Percentiles rank a stretch among this genome's conserved stretches.
phyloP scores from a whole-genome alignment of 2,797 vertebrate genomes.

The Botia almorhae region DNA sequence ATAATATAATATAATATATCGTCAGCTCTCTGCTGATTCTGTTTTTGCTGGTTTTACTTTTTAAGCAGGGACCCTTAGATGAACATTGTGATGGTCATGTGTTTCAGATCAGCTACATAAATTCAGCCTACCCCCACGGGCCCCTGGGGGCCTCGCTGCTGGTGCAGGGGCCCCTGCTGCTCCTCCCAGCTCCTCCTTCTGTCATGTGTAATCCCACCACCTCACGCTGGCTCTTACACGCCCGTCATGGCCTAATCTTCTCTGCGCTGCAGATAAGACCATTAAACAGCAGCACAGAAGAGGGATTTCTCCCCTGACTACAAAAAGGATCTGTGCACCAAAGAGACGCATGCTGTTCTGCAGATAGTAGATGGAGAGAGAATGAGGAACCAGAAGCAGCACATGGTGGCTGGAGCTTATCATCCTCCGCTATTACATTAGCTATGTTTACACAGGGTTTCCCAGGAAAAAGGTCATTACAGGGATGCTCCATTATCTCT shows the following conservation, averaged over 20 bases:
- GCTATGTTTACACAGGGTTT: slow-evolving; percentile 71
- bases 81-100: not conserved
- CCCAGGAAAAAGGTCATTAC: slow-evolving; percentile 69
- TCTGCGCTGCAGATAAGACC: slow-evolving; percentile 67
- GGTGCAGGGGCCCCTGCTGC: slow-evolving; percentile 5
- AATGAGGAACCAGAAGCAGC: slow-evolving; percentile 33
- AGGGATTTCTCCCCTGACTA: slow-evolving; percentile 71
- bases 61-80: not conserved
- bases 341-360: slow-evolving; percentile 48
- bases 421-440: slow-evolving; percentile 69
- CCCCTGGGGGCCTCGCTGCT: slow-evolving; percentile 12
- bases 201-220: slow-evolving; percentile 53
- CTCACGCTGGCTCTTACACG: slow-evolving; percentile 55
- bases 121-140: not conserved
- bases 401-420: slow-evolving; percentile 61
- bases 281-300: slow-evolving; percentile 74
- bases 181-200: slow-evolving; percentile 42
- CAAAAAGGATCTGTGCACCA: slow-evolving; percentile 62
- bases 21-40: not conserved
- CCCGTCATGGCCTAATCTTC: slow-evolving; percentile 70
- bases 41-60: not conserved
- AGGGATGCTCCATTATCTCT: slow-evolving; percentile 67
- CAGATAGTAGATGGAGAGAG: slow-evolving; percentile 39
- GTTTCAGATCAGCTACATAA: not conserved
- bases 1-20: not conserved